These are phyloP conservation scores for Spheniscus humboldti DNA, from an alignment of 2,797 vertebrate species.

Conservation along the genomic window DNA sequence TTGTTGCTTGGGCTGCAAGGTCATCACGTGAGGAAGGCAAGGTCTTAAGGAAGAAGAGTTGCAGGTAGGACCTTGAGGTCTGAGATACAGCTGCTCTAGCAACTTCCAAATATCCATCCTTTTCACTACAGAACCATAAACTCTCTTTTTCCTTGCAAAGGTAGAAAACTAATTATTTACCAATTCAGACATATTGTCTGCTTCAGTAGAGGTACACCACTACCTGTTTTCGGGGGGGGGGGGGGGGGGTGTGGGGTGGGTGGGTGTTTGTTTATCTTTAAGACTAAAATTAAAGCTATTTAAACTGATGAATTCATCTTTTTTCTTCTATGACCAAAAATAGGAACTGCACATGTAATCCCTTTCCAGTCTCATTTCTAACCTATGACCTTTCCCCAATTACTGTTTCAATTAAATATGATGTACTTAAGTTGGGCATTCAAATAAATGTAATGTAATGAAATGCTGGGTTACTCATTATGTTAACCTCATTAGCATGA, in stretches of 20 bases:
- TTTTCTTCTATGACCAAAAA: neutral
- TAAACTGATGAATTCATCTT: neutral
- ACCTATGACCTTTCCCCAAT: neutral
- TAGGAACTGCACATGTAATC: neutral
- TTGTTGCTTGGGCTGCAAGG: neutral
- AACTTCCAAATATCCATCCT: neutral
- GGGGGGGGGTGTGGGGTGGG: no score
- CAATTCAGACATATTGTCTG: neutral
- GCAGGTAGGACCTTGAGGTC: neutral
- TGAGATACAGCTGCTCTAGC: neutral
- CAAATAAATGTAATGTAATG: constrained; percentile 45
- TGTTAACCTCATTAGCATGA: constrained; percentile 47
- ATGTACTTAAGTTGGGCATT: constrained; percentile 17
- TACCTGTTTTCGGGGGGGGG: accelerated
- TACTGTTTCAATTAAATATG: constrained; percentile 50
- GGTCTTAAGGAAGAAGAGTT: neutral
- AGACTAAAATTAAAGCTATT: neutral
- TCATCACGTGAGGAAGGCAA: neutral
- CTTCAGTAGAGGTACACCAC: neutral
- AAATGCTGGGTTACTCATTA: constrained; percentile 51
- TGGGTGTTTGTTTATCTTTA: neutral
- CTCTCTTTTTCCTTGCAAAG: accelerated
- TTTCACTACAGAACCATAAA: neutral
- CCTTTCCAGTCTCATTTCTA: neutral
- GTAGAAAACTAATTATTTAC: neutral